Evolutionary conservation across 2,888 invertebrate species (phyloP), one percentile per base, ranked within the genome.

Genomic region (Actias luna): DNA sequence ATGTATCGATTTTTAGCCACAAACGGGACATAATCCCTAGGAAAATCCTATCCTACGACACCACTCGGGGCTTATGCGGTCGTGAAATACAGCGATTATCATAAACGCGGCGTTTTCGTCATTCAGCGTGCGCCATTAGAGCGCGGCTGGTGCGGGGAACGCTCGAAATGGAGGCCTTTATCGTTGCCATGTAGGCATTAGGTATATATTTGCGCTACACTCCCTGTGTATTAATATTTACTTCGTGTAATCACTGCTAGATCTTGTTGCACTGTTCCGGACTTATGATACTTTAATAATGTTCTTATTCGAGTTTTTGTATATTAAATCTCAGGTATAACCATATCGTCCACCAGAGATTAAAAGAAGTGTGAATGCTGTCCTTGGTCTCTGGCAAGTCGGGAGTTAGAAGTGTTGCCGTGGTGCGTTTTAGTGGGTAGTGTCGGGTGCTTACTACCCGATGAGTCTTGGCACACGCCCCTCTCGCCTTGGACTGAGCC

Each of bases 41-140:
- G 69, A 79, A 79, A 80, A 81, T 82, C 78, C 76, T 74, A 77
- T 76, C 74, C 75, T 63, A 68, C 74, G 73, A 72, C 74, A 71
- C 72, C 76, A 73, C 73, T 78, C 73, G 78, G 64, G 75, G 78
- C 83, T 87, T 86, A 87, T 81, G 76, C 73, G 79, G 75, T 82
- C 81, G 81, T 84, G 82, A 85, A 87, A 86, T 87, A 83, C 82
- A 74, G 75, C 80, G 83, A 88, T 89, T 88, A 87, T 86, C 89
- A 87, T 88, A 88, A 89, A 88, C 82, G 83, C 73, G 79, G 76
- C 84, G 77, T 83, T 88, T 85, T 84, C 85, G 83, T 83, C 86
- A 86, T 85, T 82, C 83, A 79, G 67, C 73, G 79, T 68, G 73
- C 71, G 75, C 83, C 82, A 81, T 84, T 80, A 82, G 77, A 74